These are phyloP conservation scores for Ispidina picta DNA, from an alignment of 2,797 vertebrate species.

Conservation along the genomic window DNA sequence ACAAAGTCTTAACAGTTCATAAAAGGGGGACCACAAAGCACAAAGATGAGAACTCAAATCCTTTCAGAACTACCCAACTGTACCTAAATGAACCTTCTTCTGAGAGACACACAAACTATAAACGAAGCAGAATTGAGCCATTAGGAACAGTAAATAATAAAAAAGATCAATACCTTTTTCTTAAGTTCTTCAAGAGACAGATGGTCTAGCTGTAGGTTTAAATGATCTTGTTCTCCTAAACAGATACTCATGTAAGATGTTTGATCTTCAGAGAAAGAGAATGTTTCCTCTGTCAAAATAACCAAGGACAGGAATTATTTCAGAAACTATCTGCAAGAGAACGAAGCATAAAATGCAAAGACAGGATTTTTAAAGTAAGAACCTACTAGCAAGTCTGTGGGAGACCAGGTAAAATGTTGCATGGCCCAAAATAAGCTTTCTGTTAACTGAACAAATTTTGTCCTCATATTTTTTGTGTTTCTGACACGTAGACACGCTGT, in stretches of 20 bases:
- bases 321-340: constrained; percentile 27
- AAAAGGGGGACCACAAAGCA: not conserved
- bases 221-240: constrained; percentile 81
- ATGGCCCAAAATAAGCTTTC: constrained; percentile 19
- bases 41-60: not conserved
- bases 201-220: constrained; percentile 81
- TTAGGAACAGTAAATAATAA: constrained; percentile 29
- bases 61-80: not conserved
- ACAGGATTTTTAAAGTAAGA: not conserved
- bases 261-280: constrained; percentile 91
- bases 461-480: constrained; percentile 5
- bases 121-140: not conserved
- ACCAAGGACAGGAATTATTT: constrained; percentile 18
- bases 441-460: constrained; percentile 12
- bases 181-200: constrained; percentile 88
- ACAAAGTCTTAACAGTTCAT: not conserved
- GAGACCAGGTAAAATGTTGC: constrained; percentile 20
- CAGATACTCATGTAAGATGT: constrained; percentile 98
- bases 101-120: not conserved
- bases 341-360: not conserved
- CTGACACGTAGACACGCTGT: not conserved
- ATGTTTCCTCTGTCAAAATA: constrained; percentile 81
- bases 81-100: not conserved
- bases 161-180: constrained; percentile 82
- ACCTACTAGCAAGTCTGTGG: not conserved